Base-by-base conservation (phyloP, 2,113 vertebrate genomes). In the Microtus oregoni region DNA sequence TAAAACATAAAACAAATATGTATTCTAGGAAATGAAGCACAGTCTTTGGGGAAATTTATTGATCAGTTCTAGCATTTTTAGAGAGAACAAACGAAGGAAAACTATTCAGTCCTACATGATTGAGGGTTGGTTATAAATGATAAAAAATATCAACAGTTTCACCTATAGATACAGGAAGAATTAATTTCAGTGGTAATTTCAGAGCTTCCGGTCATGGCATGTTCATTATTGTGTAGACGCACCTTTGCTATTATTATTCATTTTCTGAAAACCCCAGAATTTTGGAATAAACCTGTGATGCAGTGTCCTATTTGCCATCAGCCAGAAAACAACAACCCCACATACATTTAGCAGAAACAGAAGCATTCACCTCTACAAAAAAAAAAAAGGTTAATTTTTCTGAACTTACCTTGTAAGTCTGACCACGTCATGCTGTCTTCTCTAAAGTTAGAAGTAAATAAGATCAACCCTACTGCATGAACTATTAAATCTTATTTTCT, bases 401-500 rank as follows among this genome's bases (percentile, higher is more conserved):
- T 38, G 12, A 92, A 7, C 61, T 12, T 28, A 15, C 11, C 19
- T 2, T 26, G 47, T 1, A 55, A 67, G 35, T 41, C 73, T 89
- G 72, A 17, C 4, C 24, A 63, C 19, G 4, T 63, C 58, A 85
- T 52, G 11, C 26, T 41, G 1, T n/a, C 20, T 50, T 92, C 55
- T 72, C 55, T 55, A 52, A 38, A 65, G 5, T 2, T 73, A 24
- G 15, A 4, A 15, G 3, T 44, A 91, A 92, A 82, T 63, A 75
- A 86, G 73, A 91, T n/a, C 15, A 83, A 14, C 1, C 15, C 17
- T 44, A 26, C 0, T 73, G 22, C 9, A 47, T 5, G 11, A 82
- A 35, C 35, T 14, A 47, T 67, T 91, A 73, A 82, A 95, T 85
- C 20, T 72, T 89, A 77, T 79, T 94, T 95, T 67, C 68, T 70